Conservation (phyloP, 2,888 invertebrate genomes). For the Diaprepes abbreviatus region DNA sequence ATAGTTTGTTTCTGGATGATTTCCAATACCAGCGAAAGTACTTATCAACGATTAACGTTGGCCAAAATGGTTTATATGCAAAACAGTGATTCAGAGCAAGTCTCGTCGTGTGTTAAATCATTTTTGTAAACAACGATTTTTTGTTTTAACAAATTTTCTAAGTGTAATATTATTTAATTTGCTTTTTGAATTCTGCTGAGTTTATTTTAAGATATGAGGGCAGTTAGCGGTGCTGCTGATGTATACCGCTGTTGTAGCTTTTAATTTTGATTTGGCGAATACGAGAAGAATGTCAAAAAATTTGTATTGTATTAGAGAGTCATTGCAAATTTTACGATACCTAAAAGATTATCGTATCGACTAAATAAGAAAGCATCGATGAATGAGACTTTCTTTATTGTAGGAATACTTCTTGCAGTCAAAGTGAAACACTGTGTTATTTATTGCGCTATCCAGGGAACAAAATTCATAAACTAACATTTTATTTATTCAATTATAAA, state of each 20-base stretch:
- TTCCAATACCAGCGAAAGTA: slow-evolving; percentile 60
- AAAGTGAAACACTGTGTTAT: too few species aligned
- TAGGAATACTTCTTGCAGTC: too few species aligned
- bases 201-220: slow-evolving; percentile 28
- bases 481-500: too few species aligned
- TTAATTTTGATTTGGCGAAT: slow-evolving; percentile 11
- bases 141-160: slow-evolving; percentile 11
- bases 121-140: slow-evolving; percentile 27
- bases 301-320: neutral
- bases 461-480: too few species aligned
- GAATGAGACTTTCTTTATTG: too few species aligned
- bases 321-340: neutral
- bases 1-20: slow-evolving; percentile 61
- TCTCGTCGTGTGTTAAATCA: slow-evolving; percentile 37
- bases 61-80: slow-evolving; percentile 33
- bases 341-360: too few species aligned
- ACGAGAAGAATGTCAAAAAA: neutral
- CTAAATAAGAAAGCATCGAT: too few species aligned
- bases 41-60: slow-evolving; percentile 57
- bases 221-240: slow-evolving; percentile 4
- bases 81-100: neutral
- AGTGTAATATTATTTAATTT: slow-evolving; percentile 21
- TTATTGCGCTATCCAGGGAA: too few species aligned
- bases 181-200: slow-evolving; percentile 12
- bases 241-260: slow-evolving; percentile 19